Evolutionary conservation across 2,797 vertebrate species (phyloP).

Genomic region (Nothura maculosa): DNA sequence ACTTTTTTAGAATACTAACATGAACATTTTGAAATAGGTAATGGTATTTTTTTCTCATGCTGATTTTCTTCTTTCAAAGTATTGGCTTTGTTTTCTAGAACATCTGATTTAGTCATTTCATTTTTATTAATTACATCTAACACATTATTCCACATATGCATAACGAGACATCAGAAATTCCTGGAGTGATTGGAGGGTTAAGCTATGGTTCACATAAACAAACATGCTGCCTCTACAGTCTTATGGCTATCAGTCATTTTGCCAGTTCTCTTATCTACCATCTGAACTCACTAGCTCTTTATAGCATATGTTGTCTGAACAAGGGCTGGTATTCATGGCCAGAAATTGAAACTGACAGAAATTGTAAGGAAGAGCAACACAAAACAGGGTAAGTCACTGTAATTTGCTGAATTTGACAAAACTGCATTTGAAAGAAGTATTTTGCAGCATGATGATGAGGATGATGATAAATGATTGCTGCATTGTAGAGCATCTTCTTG

Average conservation of each 20-base stretch:
- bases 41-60: neutral
- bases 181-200: neutral
- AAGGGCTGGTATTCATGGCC: constrained; percentile 12
- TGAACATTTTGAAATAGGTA: neutral
- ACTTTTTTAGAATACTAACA: neutral
- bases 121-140: neutral
- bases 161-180: neutral
- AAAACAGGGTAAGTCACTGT: neutral
- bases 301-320: neutral
- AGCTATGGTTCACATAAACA: constrained; percentile 6
- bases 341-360: constrained; percentile 39
- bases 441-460: constrained; percentile 18
- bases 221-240: constrained; percentile 2
- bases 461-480: constrained; percentile 42
- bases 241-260: constrained; percentile 23
- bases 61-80: neutral
- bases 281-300: constrained; percentile 32
- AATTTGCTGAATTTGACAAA: constrained; percentile 33
- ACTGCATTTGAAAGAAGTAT: constrained; percentile 1
- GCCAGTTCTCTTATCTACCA: constrained; percentile 33
- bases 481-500: neutral
- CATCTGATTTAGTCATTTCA: neutral
- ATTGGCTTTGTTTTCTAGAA: neutral
- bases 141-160: neutral
- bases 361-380: neutral